phyloP scores from a whole-genome alignment of 1,140 invertebrate genomes.

The Cydia strobilella region DNA sequence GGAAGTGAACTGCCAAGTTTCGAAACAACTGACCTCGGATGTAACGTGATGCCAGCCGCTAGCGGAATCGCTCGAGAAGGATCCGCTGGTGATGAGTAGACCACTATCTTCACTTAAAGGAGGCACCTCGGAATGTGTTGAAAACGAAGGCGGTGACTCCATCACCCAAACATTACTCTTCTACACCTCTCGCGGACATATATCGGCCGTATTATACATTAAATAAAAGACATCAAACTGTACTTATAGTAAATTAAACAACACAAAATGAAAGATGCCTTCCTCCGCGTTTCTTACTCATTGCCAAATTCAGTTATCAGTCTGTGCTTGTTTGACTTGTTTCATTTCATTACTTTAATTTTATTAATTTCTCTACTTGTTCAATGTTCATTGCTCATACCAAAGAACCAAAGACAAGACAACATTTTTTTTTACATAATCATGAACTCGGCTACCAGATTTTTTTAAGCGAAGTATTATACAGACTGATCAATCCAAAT shows the following conservation, averaged over 20 bases:
- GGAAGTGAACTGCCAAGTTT: slow-evolving; percentile 26
- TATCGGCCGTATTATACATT: slow-evolving; percentile 50
- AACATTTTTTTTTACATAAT: not conserved
- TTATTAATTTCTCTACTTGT: not conserved
- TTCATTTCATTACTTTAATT: slow-evolving; percentile 21
- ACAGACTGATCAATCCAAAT: too few species aligned
- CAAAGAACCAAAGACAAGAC: slow-evolving; percentile 18
- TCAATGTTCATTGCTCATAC: slow-evolving; percentile 25
- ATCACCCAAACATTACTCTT: slow-evolving; percentile 65
- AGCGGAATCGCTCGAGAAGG: slow-evolving; percentile 82
- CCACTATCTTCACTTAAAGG: slow-evolving; percentile 83
- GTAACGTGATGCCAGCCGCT: slow-evolving; percentile 80
- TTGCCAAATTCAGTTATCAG: not conserved
- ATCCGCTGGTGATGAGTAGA: slow-evolving; percentile 82
- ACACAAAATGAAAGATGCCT: slow-evolving; percentile 25
- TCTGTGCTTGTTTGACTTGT: slow-evolving; percentile 5
- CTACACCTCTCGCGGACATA: slow-evolving; percentile 57
- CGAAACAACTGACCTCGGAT: slow-evolving; percentile 78
- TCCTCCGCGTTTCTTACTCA: slow-evolving; percentile 17
- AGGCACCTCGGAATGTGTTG: slow-evolving; percentile 81
- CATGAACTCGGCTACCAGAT: not conserved
- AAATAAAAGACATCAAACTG: slow-evolving; percentile 59
- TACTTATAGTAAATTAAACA: slow-evolving; percentile 42
- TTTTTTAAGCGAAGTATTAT: too few species aligned
- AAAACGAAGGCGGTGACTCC: slow-evolving; percentile 83